Percentiles rank a stretch among this genome's conserved stretches.
These are phyloP conservation scores for Sisor rabdophorus DNA, from an alignment of 2,113 vertebrate species.

Conservation along the genomic window DNA sequence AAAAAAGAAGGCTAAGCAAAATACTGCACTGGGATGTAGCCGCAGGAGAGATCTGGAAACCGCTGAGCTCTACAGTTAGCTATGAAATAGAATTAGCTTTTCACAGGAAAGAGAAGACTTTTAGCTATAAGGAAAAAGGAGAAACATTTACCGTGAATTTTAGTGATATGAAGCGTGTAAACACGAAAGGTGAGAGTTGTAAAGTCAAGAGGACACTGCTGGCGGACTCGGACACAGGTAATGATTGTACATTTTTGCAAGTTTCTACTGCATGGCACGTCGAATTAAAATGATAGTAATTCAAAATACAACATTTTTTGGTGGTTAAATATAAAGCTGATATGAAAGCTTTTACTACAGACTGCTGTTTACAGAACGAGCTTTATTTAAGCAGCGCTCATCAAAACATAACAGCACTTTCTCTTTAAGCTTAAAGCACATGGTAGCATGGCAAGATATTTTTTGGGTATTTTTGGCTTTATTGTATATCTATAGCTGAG, in stretches of 20 bases:
- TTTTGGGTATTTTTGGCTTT: too few relatives aligned
- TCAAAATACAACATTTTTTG: too few relatives aligned
- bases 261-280: neutral
- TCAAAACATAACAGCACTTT: too few relatives aligned
- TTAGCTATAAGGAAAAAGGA: conserved; percentile 25
- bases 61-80: conserved; percentile 41
- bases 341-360: too few relatives aligned
- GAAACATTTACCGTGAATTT: conserved; percentile 49
- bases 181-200: conserved; percentile 37
- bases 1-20: conserved; percentile 47
- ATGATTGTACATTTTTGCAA: neutral
- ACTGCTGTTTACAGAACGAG: too few relatives aligned
- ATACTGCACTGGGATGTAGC: conserved; percentile 53
- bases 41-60: conserved; percentile 24
- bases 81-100: conserved; percentile 52
- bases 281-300: too few relatives aligned
- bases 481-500: too few relatives aligned
- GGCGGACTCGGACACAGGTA: conserved; percentile 53
- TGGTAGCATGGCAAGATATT: too few relatives aligned
- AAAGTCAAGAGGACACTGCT: conserved; percentile 48
- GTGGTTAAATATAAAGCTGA: too few relatives aligned
- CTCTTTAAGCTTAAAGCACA: too few relatives aligned
- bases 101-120: conserved; percentile 35
- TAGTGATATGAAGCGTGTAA: conserved; percentile 33
- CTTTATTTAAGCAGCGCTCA: too few relatives aligned